Base-by-base conservation (phyloP, 2,113 vertebrate genomes). In the Scophthalmus maximus region DNA sequence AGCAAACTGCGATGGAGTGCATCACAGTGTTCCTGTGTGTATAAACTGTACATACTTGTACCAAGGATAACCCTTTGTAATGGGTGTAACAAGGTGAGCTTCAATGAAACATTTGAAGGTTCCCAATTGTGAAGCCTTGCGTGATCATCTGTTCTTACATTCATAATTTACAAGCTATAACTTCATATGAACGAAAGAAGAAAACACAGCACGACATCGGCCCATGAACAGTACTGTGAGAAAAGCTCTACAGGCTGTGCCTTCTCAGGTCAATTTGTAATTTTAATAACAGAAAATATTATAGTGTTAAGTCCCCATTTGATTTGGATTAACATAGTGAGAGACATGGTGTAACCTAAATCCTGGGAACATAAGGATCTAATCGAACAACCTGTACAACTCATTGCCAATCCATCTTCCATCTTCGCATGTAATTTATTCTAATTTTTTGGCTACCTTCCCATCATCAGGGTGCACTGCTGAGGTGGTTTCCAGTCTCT, bases 141-240 rank as follows among this genome's bases (percentile, higher is more conserved):
- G 58, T 53, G 6, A 74, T 61, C 20, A 25, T 75, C 56, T 6
- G 17, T 53, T 71, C 20, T 67, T 42, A 60, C 47, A 85, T 85
- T 82, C 42, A 86, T 72, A 76, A 88, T 87, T 83, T 73, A 83
- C 36, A 75, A 87, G 42, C 52, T 50, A 40, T 65, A 78, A 61
- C 26, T 46, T 73, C 32, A 3, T 17, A 42, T 18, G 18, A 65
- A 26, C 67, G 38, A 59, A 29, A 60, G 46, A 64, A 30, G 64
- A 62, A 50, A 51, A 72, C 30, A 49, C 18, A 50, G 47, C n/a
- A 26, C 29, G 27, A 38, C 23, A 66, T 46, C 23, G 57, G 22
- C 1, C 3, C 36, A 29, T 34, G 14, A 6, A 34, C 32, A 34
- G 9, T 5, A 34, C 32, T 34, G 32, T 49, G 22, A 53, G 68